Percentiles rank a stretch among this genome's conserved stretches.
These are phyloP conservation scores for Phengaris alcon DNA, from an alignment of 2,888 invertebrate genomes.

Conservation along the genomic window DNA sequence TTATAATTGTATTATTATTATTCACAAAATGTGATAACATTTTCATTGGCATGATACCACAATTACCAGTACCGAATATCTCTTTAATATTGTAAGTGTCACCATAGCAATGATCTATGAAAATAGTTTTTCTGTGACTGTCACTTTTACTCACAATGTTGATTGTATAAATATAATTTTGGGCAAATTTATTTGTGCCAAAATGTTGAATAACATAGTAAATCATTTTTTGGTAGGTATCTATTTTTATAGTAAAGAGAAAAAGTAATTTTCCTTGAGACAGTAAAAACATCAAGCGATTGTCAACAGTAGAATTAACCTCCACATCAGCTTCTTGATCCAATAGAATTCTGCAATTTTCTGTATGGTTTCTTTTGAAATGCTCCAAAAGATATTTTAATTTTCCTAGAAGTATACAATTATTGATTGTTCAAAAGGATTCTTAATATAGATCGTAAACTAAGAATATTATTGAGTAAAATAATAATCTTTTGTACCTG, in stretches of 20 bases:
- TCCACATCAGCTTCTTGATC: slow-evolving; percentile 53
- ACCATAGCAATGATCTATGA: slow-evolving; percentile 63
- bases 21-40: slow-evolving; percentile 55
- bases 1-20: slow-evolving; percentile 55
- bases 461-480: not conserved
- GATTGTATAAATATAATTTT: slow-evolving; percentile 63
- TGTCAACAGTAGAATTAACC: slow-evolving; percentile 44
- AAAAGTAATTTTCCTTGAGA: slow-evolving; percentile 58
- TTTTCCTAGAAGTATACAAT: slow-evolving; percentile 49
- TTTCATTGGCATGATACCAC: slow-evolving; percentile 59
- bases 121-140: slow-evolving; percentile 54
- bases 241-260: slow-evolving; percentile 53
- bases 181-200: slow-evolving; percentile 58
- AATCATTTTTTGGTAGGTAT: slow-evolving; percentile 58
- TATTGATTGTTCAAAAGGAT: not conserved
- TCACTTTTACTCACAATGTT: slow-evolving; percentile 60
- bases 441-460: not conserved
- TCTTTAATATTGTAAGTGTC: slow-evolving; percentile 62
- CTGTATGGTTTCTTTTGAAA: slow-evolving; percentile 61
- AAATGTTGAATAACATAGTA: slow-evolving; percentile 67
- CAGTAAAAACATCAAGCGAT: slow-evolving; percentile 56
- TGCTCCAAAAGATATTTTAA: slow-evolving; percentile 61
- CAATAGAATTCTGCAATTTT: slow-evolving; percentile 50
- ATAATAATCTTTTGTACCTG: slow-evolving; percentile 49
- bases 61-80: slow-evolving; percentile 58